These are phyloP conservation scores for Spheniscus mendiculus DNA, from an alignment of 2,113 vertebrate species.

Conservation along the genomic window DNA sequence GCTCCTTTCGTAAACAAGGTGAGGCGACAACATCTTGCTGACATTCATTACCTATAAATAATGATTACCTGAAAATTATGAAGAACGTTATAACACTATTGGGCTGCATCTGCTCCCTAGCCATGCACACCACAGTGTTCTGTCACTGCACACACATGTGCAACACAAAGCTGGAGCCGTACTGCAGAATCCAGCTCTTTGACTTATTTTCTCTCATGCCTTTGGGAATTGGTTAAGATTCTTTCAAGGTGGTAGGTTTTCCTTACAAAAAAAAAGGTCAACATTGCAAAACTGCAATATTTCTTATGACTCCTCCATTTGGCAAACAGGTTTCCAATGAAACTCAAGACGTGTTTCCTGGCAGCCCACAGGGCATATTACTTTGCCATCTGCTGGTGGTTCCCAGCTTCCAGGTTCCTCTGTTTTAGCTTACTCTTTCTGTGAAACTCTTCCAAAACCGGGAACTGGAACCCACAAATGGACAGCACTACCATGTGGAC, in stretches of 20 bases:
- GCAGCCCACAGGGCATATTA: neutral
- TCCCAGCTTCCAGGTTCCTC: neutral
- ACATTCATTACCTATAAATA: neutral
- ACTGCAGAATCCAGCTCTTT: neutral
- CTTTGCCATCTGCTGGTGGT: neutral
- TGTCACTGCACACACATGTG: neutral
- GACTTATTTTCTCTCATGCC: neutral
- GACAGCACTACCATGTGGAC: neutral
- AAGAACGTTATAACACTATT: neutral
- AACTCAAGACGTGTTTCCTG: neutral
- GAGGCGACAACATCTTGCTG: neutral
- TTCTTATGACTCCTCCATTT: neutral
- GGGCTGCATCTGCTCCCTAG: neutral
- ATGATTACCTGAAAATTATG: neutral
- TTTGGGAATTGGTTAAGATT: neutral
- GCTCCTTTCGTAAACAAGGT: neutral
- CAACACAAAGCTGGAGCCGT: neutral
- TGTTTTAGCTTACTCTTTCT: neutral
- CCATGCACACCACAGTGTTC: neutral
- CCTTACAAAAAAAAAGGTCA: neutral
- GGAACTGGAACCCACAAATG: neutral
- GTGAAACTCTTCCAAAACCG: neutral
- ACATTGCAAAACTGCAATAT: neutral
- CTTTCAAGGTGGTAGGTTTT: neutral
- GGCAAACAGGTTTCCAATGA: neutral